A percentile compares a stretch with the other conserved stretches of the same genome.
These are phyloP conservation scores for Habrosyne pyritoides DNA, from an alignment of 2,888 invertebrate species.

Conservation along the genomic window DNA sequence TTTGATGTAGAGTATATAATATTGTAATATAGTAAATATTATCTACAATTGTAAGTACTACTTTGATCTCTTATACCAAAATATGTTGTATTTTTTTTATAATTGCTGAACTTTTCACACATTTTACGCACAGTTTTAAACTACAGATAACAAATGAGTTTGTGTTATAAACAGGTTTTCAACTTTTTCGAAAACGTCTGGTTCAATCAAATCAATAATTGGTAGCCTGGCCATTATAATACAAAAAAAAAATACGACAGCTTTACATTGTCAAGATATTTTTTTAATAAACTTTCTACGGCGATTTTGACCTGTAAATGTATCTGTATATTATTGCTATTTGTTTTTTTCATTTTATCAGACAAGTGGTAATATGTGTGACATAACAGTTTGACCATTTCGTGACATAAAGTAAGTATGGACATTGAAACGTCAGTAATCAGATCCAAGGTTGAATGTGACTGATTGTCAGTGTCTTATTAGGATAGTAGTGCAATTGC, in stretches of 20 bases:
- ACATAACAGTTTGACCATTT: background rate
- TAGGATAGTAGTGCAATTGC: slow-evolving; percentile 39
- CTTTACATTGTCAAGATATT: background rate
- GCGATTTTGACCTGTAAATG: background rate
- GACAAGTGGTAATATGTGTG: too few species aligned
- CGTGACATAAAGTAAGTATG: background rate
- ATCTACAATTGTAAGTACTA: slow-evolving; percentile 11
- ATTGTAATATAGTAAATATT: slow-evolving; percentile 17
- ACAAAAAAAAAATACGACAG: too few species aligned
- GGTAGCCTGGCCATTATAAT: too few species aligned
- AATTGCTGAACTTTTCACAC: background rate
- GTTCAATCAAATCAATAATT: too few species aligned
- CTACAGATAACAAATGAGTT: background rate
- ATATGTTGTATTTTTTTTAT: slow-evolving; percentile 16
- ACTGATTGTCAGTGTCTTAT: slow-evolving; percentile 61
- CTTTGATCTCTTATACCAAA: slow-evolving; percentile 37
- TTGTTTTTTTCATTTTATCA: too few species aligned
- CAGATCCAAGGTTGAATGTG: slow-evolving; percentile 34
- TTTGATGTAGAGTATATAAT: slow-evolving; percentile 47
- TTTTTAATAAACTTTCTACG: background rate
- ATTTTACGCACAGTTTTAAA: background rate
- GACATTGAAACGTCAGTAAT: background rate
- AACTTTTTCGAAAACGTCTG: too few species aligned
- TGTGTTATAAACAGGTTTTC: background rate
- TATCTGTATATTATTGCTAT: too few species aligned